These are phyloP conservation scores for rabbit (Oryctolagus cuniculus) DNA, from an alignment of 2,113 vertebrate genomes.

Conservation along the genomic window DNA sequence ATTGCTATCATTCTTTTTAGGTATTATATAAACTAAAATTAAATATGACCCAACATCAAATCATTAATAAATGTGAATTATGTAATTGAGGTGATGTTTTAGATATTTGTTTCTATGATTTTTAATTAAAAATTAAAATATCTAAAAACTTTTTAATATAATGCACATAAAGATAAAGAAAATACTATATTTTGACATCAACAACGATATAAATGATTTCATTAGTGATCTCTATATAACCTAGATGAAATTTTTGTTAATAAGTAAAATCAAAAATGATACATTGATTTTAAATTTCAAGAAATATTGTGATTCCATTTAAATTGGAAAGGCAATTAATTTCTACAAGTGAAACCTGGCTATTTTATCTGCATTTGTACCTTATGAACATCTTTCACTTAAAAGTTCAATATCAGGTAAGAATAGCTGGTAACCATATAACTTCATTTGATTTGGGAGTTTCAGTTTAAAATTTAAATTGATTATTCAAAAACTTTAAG, in stretches of 20 bases:
- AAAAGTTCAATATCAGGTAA: background rate
- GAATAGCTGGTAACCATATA: background rate
- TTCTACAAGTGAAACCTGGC: background rate
- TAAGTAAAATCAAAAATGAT: background rate
- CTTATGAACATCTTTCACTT: background rate
- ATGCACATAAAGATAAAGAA: background rate
- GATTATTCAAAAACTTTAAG: background rate
- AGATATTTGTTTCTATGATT: background rate
- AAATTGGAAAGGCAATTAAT: constrained; percentile 18
- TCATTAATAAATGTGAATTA: background rate
- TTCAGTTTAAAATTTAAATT: background rate
- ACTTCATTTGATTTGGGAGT: background rate
- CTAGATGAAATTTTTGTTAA: background rate
- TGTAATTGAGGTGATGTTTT: background rate
- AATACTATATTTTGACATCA: background rate
- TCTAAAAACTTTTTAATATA: background rate
- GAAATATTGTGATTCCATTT: background rate
- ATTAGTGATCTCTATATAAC: background rate
- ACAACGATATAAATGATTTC: background rate
- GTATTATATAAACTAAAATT: background rate
- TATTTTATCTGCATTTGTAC: background rate
- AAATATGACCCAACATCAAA: background rate
- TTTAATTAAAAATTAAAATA: background rate
- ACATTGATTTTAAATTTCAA: background rate
- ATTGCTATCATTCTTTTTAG: background rate